Evolutionary conservation across 1,140 invertebrate species (phyloP).

Genomic region (Copidosoma floridanum): DNA sequence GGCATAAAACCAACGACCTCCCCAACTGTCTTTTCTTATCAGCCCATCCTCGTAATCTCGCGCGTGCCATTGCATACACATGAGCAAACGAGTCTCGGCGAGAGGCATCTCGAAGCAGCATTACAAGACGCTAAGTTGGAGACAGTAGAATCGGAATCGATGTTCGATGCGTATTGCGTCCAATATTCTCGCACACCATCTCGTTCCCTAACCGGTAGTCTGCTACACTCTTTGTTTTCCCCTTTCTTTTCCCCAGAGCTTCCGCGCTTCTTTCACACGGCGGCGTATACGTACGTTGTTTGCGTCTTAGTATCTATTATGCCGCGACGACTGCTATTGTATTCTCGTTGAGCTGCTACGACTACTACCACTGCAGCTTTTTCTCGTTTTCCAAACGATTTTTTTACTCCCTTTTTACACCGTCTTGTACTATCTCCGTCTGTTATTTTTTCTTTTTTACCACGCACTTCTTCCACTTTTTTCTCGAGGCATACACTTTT

Average conservation of each 20-base stretch:
- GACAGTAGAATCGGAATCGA: slow-evolving; percentile 20
- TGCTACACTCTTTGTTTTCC: slow-evolving; percentile 31
- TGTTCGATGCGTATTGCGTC: slow-evolving; percentile 23
- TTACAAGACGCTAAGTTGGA: neutral
- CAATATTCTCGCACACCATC: no score
- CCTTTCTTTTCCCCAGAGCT: slow-evolving; percentile 22
- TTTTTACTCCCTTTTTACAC: neutral
- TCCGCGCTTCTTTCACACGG: slow-evolving; percentile 31
- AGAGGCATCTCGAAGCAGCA: neutral
- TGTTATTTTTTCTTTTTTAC: neutral
- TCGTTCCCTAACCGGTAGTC: slow-evolving; percentile 12
- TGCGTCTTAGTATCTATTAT: slow-evolving; percentile 7
- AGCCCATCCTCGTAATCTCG: no score
- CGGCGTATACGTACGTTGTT: slow-evolving; percentile 1
- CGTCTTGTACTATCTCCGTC: neutral
- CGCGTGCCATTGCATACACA: neutral
- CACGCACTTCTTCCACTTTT: no score
- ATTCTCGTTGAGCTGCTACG: no score
- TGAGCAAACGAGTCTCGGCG: slow-evolving; percentile 13
- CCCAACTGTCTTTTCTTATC: no score
- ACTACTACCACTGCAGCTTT: no score
- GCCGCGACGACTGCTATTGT: neutral
- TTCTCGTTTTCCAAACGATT: no score
- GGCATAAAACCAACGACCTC: no score
- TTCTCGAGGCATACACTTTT: no score